Evolutionary conservation across 2,888 invertebrate species (phyloP), one percentile per base, ranked within the genome.

Genomic region (Chrysolina haemoptera): DNA sequence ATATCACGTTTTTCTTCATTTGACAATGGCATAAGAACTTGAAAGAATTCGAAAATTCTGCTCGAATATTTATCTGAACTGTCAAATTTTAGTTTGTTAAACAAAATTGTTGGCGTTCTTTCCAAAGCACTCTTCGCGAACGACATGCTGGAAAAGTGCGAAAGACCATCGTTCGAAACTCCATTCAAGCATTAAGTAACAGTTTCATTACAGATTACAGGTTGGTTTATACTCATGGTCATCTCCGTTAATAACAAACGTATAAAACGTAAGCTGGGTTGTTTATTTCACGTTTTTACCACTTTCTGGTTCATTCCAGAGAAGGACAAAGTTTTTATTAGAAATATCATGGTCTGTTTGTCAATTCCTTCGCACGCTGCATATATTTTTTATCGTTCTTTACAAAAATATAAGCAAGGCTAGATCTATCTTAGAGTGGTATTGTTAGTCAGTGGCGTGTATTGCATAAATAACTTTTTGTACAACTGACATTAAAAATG

Each of bases 311-410:
- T n/a, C 59, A n/a, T 35, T 14, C 8, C 27, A 59, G 59, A 35
- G 35, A 59, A 59, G 10, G 22, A 59, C 35, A 14, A 35, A 35
- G 59, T 22, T 59, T 59, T 59, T 27, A 59, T 35, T 59, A n/a
- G 14, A 59, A 59, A 59, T 59, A 59, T 59, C 59, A 59, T 59
- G 59, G 22, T 59, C 59, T 59, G 59, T 27, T 59, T 59, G 59
- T 27, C 16, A 18, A 53, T 53, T 53, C 20, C 53, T 53, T 53
- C 59, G 35, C 35, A n/a, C 27, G 27, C 27, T n/a, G 59, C 27
- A 16, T 27, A 35, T n/a, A n/a, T 59, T 35, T 27, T 59, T 35
- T 0, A 59, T 1, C 22, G 14, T 10, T 59, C 27, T n/a, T 14
- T 14, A 53, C 22, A 53, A 59, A 27, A 59, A 59, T 10, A n/a